phyloP scores from a whole-genome alignment of 1,140 invertebrate genomes.

The Drosophila kurseongensis region DNA sequence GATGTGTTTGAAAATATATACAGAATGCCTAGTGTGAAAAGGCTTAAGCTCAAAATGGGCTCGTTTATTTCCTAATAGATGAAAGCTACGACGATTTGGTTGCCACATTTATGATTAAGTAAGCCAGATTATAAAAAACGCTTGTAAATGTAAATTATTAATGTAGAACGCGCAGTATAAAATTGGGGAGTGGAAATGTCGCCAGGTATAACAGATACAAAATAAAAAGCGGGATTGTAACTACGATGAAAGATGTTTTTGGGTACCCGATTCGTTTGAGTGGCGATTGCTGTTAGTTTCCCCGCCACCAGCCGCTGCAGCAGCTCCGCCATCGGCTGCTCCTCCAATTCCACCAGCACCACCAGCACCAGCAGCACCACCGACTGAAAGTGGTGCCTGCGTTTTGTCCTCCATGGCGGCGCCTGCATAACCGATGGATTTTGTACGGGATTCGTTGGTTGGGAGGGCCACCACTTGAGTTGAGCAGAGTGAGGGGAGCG shows the following conservation, averaged over 20 bases:
- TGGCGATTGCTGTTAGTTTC: slow-evolving; percentile 77
- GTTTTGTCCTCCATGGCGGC: slow-evolving; percentile 6
- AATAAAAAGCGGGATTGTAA: neutral
- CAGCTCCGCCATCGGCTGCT: slow-evolving; percentile 2
- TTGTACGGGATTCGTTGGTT: slow-evolving; percentile 6
- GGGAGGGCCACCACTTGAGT: slow-evolving; percentile 26
- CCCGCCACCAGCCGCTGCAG: slow-evolving; percentile 5
- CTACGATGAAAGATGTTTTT: slow-evolving; percentile 15
- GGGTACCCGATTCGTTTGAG: slow-evolving; percentile 83
- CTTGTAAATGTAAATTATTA: no score
- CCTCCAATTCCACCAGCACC: slow-evolving; percentile 9
- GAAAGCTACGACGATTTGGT: no score
- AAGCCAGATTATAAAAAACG: no score
- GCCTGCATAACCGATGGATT: slow-evolving; percentile 5
- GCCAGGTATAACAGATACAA: neutral
- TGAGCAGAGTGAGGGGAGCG: slow-evolving; percentile 8
- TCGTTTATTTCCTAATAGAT: no score
- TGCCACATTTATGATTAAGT: no score
- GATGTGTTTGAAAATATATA: neutral
- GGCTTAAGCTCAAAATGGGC: neutral
- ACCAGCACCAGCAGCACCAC: neutral
- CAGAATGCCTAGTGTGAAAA: neutral
- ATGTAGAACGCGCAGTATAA: no score
- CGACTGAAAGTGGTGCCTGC: neutral
- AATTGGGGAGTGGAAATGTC: no score